Conservation (phyloP, 2,888 invertebrate species). For the Apamea anceps region DNA sequence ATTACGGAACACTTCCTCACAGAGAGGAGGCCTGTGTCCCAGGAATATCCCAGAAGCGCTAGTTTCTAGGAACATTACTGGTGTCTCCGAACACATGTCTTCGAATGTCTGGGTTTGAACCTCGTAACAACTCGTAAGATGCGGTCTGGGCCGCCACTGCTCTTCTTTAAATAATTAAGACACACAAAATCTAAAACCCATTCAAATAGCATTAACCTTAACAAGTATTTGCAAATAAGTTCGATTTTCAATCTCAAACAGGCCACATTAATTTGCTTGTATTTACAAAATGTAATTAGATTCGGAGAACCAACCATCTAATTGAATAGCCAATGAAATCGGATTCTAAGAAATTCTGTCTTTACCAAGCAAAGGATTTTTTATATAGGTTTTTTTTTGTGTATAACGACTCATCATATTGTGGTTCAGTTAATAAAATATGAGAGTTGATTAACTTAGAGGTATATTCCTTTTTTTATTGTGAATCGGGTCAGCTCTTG, state of each 20-base stretch:
- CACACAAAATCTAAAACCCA: neutral
- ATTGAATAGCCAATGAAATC: constrained; percentile 37
- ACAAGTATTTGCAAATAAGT: constrained; percentile 12
- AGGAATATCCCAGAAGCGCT: no score
- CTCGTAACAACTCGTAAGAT: no score
- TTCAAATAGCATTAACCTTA: neutral
- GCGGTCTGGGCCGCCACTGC: no score
- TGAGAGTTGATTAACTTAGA: neutral
- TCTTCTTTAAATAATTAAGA: neutral
- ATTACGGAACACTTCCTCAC: no score
- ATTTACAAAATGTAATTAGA: constrained; percentile 38
- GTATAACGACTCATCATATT: constrained; percentile 2
- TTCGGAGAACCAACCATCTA: constrained; percentile 3
- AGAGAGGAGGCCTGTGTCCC: no score
- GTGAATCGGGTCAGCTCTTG: neutral
- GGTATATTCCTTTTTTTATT: neutral
- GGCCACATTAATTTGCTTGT: constrained; percentile 30
- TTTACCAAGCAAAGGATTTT: neutral
- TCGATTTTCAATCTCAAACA: constrained; percentile 4
- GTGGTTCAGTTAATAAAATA: neutral
- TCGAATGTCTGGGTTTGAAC: no score
- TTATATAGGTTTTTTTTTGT: neutral
- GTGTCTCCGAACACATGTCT: no score
- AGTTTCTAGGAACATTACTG: no score
- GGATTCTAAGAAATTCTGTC: constrained; percentile 32